phyloP scores from a whole-genome alignment of 2,113 vertebrate species.

The Turdus rufiventris region DNA sequence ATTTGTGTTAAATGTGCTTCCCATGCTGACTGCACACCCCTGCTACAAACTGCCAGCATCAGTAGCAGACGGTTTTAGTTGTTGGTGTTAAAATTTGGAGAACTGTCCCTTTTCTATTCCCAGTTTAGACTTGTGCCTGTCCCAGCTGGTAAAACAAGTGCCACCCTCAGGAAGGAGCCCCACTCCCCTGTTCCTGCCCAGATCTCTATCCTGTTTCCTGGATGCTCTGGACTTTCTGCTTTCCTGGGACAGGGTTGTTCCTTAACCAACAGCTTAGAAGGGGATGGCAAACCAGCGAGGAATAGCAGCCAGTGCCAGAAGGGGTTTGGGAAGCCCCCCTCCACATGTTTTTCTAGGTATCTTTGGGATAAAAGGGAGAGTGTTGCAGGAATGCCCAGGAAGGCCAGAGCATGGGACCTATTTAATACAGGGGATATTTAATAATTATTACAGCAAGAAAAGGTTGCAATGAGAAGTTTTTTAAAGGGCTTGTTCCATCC shows the following conservation, averaged over 20 bases:
- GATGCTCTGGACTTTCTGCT: background rate
- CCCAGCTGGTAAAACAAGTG: background rate
- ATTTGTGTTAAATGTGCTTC: background rate
- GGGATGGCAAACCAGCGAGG: background rate
- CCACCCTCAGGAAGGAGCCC: background rate
- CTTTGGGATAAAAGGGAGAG: background rate
- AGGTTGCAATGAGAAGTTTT: background rate
- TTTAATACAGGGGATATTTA: background rate
- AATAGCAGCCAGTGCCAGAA: background rate
- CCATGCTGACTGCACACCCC: background rate
- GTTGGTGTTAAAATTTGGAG: background rate
- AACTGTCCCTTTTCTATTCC: background rate
- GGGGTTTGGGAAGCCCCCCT: background rate
- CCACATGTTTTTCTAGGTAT: rapidly evolving
- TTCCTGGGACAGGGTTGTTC: background rate
- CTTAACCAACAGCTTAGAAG: background rate
- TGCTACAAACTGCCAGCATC: background rate
- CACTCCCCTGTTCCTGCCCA: background rate
- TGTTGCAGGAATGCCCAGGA: background rate
- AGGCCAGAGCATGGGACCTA: too few species aligned
- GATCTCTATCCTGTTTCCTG: rapidly evolving
- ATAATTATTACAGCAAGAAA: background rate
- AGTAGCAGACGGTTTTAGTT: background rate
- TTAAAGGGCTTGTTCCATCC: background rate
- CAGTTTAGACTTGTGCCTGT: background rate